These are phyloP conservation scores for Oophaga sylvatica DNA, from an alignment of 2,797 vertebrate species.

Conservation along the genomic window DNA sequence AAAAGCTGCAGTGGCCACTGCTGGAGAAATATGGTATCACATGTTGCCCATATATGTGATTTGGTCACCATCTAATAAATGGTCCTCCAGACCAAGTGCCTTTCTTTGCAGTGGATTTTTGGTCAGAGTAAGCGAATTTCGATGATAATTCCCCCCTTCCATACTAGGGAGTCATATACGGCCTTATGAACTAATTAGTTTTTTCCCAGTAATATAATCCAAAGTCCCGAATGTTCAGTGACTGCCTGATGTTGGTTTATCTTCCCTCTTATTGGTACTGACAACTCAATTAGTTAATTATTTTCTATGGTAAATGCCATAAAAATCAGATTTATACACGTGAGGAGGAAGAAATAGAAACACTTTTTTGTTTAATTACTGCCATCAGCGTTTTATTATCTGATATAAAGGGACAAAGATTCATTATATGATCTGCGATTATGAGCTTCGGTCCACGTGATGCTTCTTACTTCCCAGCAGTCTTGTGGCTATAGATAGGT, in stretches of 20 bases:
- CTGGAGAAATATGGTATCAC: too few relatives aligned
- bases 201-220: background rate
- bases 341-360: background rate
- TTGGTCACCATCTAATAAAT: too few relatives aligned
- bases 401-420: background rate
- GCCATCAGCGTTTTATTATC: background rate
- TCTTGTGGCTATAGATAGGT: too few relatives aligned
- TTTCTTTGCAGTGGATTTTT: too few relatives aligned
- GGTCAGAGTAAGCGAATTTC: too few relatives aligned
- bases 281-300: conserved; percentile 2
- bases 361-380: background rate
- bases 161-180: too few relatives aligned
- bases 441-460: background rate
- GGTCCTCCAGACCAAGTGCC: too few relatives aligned
- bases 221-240: background rate
- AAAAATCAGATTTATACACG: background rate
- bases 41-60: too few relatives aligned
- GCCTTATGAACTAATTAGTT: background rate
- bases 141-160: too few relatives aligned
- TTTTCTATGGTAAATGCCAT: background rate
- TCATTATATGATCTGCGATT: background rate
- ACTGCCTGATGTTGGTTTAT: background rate
- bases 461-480: too few relatives aligned
- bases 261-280: background rate
- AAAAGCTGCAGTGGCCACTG: too few relatives aligned